These are phyloP conservation scores for Nymphicus hollandicus DNA, from an alignment of 2,113 vertebrate species.

Conservation along the genomic window DNA sequence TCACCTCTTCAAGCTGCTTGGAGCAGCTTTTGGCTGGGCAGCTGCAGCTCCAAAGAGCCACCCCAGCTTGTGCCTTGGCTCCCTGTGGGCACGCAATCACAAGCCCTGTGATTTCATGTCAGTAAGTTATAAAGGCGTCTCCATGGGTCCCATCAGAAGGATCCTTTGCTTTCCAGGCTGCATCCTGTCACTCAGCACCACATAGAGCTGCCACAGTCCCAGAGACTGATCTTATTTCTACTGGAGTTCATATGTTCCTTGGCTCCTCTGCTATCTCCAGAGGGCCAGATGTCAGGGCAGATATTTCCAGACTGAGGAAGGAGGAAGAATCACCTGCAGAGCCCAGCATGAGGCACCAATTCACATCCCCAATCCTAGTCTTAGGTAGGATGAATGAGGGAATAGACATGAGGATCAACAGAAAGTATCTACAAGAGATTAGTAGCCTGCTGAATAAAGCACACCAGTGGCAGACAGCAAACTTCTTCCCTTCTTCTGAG, in stretches of 20 bases:
- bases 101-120: not conserved
- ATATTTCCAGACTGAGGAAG: not conserved
- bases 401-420: not conserved
- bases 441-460: not conserved
- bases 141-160: not conserved
- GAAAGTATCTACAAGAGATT: not conserved
- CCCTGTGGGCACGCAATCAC: not conserved
- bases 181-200: not conserved
- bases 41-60: not conserved
- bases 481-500: accelerated
- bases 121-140: not conserved
- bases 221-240: not conserved
- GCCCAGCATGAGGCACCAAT: not conserved
- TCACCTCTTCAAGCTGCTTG: not conserved
- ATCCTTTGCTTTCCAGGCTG: not conserved
- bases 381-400: not conserved
- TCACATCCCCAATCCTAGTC: not conserved
- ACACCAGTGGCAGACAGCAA: not conserved
- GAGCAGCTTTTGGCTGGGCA: not conserved
- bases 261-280: not conserved
- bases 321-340: not conserved
- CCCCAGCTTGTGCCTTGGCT: not conserved
- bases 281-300: not conserved
- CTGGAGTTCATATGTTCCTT: not conserved
- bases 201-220: not conserved